Evolutionary conservation across 2,113 vertebrate species (phyloP).

Genomic region (Leptobrachium leishanense): DNA sequence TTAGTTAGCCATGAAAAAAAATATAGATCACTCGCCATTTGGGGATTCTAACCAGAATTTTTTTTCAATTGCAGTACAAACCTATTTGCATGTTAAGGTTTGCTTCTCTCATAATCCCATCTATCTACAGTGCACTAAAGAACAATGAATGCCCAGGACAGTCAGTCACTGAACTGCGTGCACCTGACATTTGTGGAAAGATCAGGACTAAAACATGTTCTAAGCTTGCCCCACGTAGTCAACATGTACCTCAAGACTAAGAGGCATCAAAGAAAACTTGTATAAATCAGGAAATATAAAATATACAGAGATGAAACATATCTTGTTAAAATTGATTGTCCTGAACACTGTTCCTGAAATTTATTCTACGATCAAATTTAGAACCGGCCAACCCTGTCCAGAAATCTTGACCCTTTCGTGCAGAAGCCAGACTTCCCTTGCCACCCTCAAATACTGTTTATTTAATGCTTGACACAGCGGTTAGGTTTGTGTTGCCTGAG

Average conservation of each 20-base stretch:
- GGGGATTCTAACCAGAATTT: too few relatives aligned
- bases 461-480: constrained; percentile 23
- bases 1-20: too few relatives aligned
- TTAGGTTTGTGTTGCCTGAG: constrained; percentile 7
- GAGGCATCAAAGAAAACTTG: constrained; percentile 15
- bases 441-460: constrained; percentile 34
- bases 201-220: too few relatives aligned
- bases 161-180: too few relatives aligned
- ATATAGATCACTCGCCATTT: too few relatives aligned
- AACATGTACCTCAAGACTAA: constrained; percentile 9
- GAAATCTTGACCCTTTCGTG: background rate
- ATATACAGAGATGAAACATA: constrained; percentile 34
- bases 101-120: too few relatives aligned
- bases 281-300: constrained; percentile 37
- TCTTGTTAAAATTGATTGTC: constrained; percentile 45
- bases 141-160: too few relatives aligned
- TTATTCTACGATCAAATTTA: constrained; percentile 13
- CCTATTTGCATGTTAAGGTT: too few relatives aligned
- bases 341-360: constrained; percentile 44
- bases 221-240: too few relatives aligned
- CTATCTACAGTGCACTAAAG: too few relatives aligned
- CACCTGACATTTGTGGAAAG: too few relatives aligned
- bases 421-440: constrained; percentile 12
- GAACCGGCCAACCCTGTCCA: constrained; percentile 2
- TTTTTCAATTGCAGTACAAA: too few relatives aligned